These are phyloP conservation scores for Lordiphosa clarofinis DNA, from an alignment of 1,140 invertebrate genomes.

Conservation along the genomic window DNA sequence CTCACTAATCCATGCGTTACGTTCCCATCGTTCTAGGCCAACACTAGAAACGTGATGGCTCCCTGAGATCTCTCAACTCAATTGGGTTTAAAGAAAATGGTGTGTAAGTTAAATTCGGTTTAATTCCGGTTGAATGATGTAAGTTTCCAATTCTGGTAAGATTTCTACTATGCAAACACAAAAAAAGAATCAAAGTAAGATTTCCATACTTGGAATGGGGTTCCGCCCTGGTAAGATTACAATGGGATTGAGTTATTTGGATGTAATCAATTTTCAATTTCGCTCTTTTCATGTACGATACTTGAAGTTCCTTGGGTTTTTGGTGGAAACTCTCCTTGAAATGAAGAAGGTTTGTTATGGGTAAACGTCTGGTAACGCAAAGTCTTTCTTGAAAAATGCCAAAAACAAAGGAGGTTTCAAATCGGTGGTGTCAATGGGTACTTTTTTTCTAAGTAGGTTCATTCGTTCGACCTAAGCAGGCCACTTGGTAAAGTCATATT, in stretches of 20 bases:
- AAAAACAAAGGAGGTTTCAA: background rate
- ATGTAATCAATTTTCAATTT: slow-evolving; percentile 57
- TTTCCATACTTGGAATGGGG: too few relatives aligned
- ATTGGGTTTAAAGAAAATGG: slow-evolving; percentile 26
- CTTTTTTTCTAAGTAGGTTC: too few relatives aligned
- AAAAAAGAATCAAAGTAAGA: too few relatives aligned
- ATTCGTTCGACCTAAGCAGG: too few relatives aligned
- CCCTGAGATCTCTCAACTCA: slow-evolving; percentile 29
- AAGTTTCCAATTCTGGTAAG: slow-evolving; percentile 32
- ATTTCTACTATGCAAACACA: slow-evolving; percentile 4
- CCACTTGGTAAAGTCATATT: too few relatives aligned
- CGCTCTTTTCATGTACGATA: slow-evolving; percentile 60
- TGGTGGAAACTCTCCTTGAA: slow-evolving; percentile 29
- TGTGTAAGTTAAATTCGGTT: slow-evolving; percentile 52
- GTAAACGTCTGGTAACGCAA: slow-evolving; percentile 20
- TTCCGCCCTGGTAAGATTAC: too few relatives aligned
- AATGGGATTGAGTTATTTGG: too few relatives aligned
- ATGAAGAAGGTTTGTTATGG: slow-evolving; percentile 58
- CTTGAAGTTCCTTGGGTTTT: slow-evolving; percentile 23
- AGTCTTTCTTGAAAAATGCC: background rate
- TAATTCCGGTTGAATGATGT: slow-evolving; percentile 6
- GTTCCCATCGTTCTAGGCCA: slow-evolving; percentile 65
- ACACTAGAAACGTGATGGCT: slow-evolving; percentile 63
- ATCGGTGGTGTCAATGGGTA: too few relatives aligned
- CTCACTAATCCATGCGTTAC: slow-evolving; percentile 64